Base-by-base conservation (phyloP, 2,888 invertebrate genomes). In the Drosophila emarginata region DNA sequence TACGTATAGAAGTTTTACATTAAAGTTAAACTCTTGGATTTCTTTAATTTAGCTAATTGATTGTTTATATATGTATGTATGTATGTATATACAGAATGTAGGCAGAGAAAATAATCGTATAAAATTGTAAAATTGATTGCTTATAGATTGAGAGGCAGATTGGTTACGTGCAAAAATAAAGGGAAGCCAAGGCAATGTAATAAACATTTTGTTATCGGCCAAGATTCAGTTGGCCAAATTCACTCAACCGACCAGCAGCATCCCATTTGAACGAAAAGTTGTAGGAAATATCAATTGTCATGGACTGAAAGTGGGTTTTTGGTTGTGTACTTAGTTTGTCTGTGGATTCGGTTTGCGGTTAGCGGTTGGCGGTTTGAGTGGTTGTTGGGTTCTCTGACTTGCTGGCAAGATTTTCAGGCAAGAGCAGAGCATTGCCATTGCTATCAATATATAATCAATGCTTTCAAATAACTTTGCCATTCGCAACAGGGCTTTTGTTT, bases 361-460 rank as follows among this genome's bases (percentile, higher is more conserved):
- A 14, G 6, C 32, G 71, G 67, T 15, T 74, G 61, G 69, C 37
- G 69, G 70, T 61, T 70, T 1, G 7, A 4, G 28, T 9, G 15
- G 9, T 45, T 21, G 18, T 11, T 21, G 45, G 45, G 14, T 45
- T 45, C 45, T 21, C 15, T 45, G 63, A 72, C 52, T 68, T 61
- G 60, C 12, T 53, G 60, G 39, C 21, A 45, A 45, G 45, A 45
- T 12, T 45, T 12, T 45, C 53, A 39, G 37, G 62, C 32, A 45
- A 18, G 61, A 56, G 40, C 51, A 50, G 59, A 58, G 61, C 39
- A 58, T 58, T 70, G 65, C 64, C 59, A 40, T 56, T 23, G 52
- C 61, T 64, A 76, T 79, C 81, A 76, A 80, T 83, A 72, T 73
- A 79, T 83, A 83, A 83, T 81, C 80, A 81, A 80, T 80, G 84